These are phyloP conservation scores for Hesperia comma DNA, from an alignment of 2,888 invertebrate genomes.

Conservation along the genomic window DNA sequence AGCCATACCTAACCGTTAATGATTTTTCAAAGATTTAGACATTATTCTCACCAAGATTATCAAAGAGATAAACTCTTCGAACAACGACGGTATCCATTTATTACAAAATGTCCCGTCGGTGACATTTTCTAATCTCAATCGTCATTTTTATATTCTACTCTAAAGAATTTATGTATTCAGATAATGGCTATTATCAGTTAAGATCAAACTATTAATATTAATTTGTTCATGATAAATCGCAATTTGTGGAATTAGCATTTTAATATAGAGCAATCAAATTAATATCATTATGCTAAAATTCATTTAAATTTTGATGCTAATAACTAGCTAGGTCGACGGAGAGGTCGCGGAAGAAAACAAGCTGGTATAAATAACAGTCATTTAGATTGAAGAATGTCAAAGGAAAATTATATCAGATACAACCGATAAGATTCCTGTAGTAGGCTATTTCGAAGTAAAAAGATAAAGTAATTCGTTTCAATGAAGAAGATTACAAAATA, in stretches of 20 bases:
- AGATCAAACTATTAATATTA: constrained; percentile 17
- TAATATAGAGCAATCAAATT: constrained; percentile 32
- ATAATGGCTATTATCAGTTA: constrained; percentile 7
- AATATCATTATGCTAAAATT: constrained; percentile 21
- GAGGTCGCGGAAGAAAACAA: constrained; percentile 16
- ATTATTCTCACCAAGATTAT: not conserved
- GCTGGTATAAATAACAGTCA: constrained; percentile 9
- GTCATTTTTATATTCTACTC: constrained; percentile 11
- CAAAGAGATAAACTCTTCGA: not conserved
- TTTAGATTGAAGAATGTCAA: not conserved
- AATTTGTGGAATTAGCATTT: constrained; percentile 18
- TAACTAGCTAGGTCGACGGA: constrained; percentile 3
- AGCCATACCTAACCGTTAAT: not conserved
- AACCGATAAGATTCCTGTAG: not conserved
- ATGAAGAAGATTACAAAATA: not conserved
- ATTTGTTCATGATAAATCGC: constrained; percentile 9
- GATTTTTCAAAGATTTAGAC: not conserved
- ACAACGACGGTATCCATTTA: not conserved
- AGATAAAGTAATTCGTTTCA: not conserved
- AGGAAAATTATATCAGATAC: not conserved
- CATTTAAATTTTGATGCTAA: constrained; percentile 21
- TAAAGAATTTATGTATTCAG: constrained; percentile 6
- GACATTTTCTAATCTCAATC: constrained; percentile 8
- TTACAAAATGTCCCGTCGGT: not conserved
- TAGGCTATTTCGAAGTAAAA: not conserved